Evolutionary conservation across 2,797 vertebrate genomes (phyloP).

Genomic region (Meriones psammophilus): DNA sequence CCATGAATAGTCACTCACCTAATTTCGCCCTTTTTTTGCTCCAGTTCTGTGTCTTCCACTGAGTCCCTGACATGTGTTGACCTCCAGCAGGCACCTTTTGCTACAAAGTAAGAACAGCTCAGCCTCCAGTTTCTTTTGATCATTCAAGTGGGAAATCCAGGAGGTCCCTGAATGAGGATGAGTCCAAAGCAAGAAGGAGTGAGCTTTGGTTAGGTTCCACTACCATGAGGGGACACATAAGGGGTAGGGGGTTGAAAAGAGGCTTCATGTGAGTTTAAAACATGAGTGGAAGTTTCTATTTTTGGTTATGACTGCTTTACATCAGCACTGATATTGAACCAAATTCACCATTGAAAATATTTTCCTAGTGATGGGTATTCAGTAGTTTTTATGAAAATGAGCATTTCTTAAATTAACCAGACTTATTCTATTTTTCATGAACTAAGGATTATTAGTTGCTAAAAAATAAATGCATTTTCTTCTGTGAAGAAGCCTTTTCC

Average conservation of each 20-base stretch:
- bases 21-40: neutral
- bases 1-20: neutral
- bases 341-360: slow-evolving; percentile 38
- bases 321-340: neutral
- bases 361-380: slow-evolving; percentile 24
- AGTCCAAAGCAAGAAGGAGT: neutral
- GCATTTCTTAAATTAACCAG: slow-evolving; percentile 38
- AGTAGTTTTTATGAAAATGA: neutral
- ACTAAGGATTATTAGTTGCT: slow-evolving; percentile 6
- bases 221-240: neutral
- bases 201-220: neutral
- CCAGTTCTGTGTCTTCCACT: neutral
- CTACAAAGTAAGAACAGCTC: neutral
- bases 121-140: neutral
- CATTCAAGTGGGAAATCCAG: neutral
- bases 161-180: neutral
- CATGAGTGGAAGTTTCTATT: neutral
- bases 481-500: neutral
- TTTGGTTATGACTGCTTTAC: neutral
- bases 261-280: neutral
- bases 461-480: neutral
- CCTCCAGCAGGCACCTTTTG: neutral
- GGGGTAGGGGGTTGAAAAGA: neutral
- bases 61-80: neutral
- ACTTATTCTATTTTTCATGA: neutral